Percentiles rank a stretch among this genome's conserved stretches.
phyloP scores from a whole-genome alignment of 2,797 vertebrate species.

The Pogoniulus pusillus region DNA sequence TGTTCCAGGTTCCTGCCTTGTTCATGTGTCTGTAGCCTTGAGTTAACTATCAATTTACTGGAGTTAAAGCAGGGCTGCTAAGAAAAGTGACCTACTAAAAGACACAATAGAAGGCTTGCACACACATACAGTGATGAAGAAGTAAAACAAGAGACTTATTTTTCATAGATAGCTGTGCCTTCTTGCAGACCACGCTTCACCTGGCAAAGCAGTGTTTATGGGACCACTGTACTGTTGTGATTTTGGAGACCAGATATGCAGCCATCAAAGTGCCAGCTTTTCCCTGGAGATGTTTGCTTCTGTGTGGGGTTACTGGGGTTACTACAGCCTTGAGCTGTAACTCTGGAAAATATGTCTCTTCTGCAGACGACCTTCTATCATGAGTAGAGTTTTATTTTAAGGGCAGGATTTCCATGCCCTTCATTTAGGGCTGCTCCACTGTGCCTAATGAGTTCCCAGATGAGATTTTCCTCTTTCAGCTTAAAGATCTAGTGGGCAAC shows the following conservation, averaged over 20 bases:
- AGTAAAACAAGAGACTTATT: background rate
- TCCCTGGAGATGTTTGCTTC: background rate
- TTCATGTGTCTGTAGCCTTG: background rate
- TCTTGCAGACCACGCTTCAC: background rate
- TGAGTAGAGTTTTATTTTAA: background rate
- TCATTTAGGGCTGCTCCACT: background rate
- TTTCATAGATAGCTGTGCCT: background rate
- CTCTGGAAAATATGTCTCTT: background rate
- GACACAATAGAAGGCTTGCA: background rate
- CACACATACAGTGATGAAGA: background rate
- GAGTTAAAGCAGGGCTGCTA: background rate
- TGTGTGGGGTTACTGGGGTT: background rate
- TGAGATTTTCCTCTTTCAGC: background rate
- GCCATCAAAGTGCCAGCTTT: background rate
- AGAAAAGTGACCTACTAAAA: conserved; percentile 7
- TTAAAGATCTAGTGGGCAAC: background rate
- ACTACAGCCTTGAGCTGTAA: background rate
- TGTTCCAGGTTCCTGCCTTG: background rate
- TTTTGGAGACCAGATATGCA: background rate
- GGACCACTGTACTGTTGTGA: background rate
- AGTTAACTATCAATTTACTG: background rate
- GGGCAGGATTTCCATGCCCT: background rate
- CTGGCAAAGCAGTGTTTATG: background rate
- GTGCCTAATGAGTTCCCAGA: background rate
- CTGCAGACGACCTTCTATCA: background rate